These are phyloP conservation scores for Megaceryle alcyon DNA, from an alignment of 2,797 vertebrate genomes.

Conservation along the genomic window DNA sequence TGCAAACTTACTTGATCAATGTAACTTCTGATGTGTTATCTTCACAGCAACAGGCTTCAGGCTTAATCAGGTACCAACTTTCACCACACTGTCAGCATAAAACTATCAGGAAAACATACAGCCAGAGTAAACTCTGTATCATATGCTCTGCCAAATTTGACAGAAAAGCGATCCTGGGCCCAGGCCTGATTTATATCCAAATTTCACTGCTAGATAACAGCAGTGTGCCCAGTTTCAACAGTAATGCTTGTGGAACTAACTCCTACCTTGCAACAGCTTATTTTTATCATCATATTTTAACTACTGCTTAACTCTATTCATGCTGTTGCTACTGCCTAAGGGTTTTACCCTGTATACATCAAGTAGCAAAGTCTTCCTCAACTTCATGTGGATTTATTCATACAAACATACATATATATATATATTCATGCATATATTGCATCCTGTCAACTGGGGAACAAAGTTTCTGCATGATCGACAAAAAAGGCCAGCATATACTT, in stretches of 20 bases:
- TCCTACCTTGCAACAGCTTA: not conserved
- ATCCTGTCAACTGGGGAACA: not conserved
- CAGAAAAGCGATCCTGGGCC: not conserved
- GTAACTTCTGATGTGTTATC: not conserved
- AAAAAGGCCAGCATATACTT: not conserved
- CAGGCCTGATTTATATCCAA: not conserved
- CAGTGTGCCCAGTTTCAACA: not conserved
- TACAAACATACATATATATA: not conserved
- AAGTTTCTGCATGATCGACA: not conserved
- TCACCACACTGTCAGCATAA: not conserved
- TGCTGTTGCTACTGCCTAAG: not conserved
- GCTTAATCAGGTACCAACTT: slow-evolving; percentile 2
- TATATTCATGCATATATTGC: rapidly evolving
- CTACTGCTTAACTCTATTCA: not conserved
- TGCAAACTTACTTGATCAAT: not conserved
- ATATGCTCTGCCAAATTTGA: not conserved
- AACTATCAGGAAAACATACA: not conserved
- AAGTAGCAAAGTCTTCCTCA: not conserved
- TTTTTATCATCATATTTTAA: not conserved
- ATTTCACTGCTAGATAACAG: slow-evolving; percentile 8
- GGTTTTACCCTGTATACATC: not conserved
- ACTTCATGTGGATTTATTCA: rapidly evolving
- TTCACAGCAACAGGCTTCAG: not conserved
- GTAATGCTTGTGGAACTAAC: not conserved
- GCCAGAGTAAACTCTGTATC: not conserved